Base-by-base conservation (phyloP, 2,888 invertebrate species). In the Parnassius orleans region DNA sequence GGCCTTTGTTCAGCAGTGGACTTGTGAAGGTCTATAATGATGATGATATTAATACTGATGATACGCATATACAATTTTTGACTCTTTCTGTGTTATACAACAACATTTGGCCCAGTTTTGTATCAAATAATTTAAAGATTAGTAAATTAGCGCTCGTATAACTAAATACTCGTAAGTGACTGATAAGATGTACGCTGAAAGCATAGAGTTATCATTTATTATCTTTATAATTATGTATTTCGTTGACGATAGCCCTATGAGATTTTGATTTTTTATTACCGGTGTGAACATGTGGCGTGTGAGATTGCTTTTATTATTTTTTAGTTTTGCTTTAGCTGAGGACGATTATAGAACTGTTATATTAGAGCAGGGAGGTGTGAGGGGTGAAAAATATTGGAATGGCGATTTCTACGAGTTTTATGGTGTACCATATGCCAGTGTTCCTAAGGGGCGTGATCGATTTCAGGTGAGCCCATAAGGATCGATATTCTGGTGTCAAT, bases 351-450 rank as follows among this genome's bases (percentile, higher is more conserved):
- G 69, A 59, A 68, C 72, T 2, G 81, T 90, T 0, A 57, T 73
- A 1, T 68, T 89, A 43, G 82, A 85, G 14, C 78, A 84, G 24
- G 90, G 90, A 0, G 69, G 66, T 1, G 77, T 90, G 1, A 70
- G 71, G 1, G 90, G 87, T 0, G 76, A 75, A n/a, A 88, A 87
- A 48, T 87, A 79, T 60, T 90, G 90, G 90, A 78, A 86, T 73
- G 90, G 88, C 0, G 88, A 90, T 53, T 87, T 78, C 59, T 86
- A 80, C 69, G 87, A 89, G 61, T 91, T 88, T 60, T 88, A 76
- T 57, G 87, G 89, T 3, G 69, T 91, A 0, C 90, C 90, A 0
- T 91, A 87, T 63, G 90, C 90, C 0, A 80, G 71, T 2, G 81
- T 69, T 0, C 90, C 90, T 0, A 83, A 71, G 24, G 90, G 90